Evolutionary conservation across 1,140 invertebrate genomes (phyloP).

Genomic region (Trachymyrmex septentrionalis): DNA sequence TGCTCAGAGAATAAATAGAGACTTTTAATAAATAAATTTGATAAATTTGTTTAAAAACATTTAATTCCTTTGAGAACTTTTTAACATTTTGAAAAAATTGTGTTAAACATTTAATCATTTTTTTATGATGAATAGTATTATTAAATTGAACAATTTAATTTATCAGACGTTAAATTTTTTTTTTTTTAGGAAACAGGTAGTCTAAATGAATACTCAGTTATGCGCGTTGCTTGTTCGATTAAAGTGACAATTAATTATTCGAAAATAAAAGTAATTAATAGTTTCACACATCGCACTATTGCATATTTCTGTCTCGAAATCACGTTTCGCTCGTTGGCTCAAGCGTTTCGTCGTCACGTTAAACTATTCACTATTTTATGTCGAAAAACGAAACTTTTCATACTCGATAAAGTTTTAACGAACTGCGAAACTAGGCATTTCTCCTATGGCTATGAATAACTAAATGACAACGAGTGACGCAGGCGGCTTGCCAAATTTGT

Average conservation of each 20-base stretch:
- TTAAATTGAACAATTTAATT: slow-evolving; percentile 19
- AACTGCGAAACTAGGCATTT: slow-evolving; percentile 49
- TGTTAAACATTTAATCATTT: background rate
- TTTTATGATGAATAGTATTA: background rate
- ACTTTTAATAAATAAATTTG: background rate
- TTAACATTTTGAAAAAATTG: background rate
- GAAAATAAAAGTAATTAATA: slow-evolving; percentile 1
- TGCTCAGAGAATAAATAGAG: background rate
- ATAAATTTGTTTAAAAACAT: background rate
- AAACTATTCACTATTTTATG: slow-evolving; percentile 44
- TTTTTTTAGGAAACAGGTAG: background rate
- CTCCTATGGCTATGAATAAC: slow-evolving; percentile 47
- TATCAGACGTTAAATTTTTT: background rate
- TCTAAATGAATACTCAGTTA: slow-evolving; percentile 13
- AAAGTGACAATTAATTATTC: background rate
- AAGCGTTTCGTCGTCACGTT: background rate
- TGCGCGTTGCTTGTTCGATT: background rate
- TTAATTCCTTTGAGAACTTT: background rate
- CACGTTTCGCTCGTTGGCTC: background rate
- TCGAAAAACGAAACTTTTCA: slow-evolving; percentile 51
- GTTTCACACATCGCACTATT: background rate
- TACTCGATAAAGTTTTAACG: slow-evolving; percentile 57
- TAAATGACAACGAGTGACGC: slow-evolving; percentile 4
- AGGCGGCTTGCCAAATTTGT: slow-evolving; percentile 2
- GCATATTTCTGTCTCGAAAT: background rate